phyloP scores from a whole-genome alignment of 2,113 vertebrate genomes.

The Larimichthys crocea region DNA sequence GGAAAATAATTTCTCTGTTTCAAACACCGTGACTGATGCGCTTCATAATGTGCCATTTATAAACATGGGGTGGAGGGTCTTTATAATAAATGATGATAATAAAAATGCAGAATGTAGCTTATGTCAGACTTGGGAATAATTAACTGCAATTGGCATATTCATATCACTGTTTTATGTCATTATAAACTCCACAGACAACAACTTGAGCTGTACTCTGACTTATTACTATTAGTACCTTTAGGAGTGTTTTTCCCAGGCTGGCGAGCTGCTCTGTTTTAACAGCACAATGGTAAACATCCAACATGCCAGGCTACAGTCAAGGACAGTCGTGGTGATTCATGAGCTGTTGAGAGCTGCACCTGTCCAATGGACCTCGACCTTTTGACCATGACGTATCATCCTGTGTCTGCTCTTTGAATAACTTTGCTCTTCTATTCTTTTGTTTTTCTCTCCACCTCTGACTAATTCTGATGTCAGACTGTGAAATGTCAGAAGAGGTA shows the following conservation, averaged over 20 bases:
- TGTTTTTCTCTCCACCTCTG: slow-evolving; percentile 41
- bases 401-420: slow-evolving; percentile 16
- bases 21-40: neutral
- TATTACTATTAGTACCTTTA: neutral
- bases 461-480: slow-evolving; percentile 55
- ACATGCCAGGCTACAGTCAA: slow-evolving; percentile 43
- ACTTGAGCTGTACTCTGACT: neutral
- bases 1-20: neutral
- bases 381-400: slow-evolving; percentile 36
- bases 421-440: slow-evolving; percentile 13
- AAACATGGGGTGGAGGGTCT: neutral
- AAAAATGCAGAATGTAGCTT: slow-evolving; percentile 3
- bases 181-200: neutral
- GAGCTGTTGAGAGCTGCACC: slow-evolving; percentile 67
- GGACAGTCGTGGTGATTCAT: slow-evolving; percentile 61
- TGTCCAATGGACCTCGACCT: slow-evolving; percentile 54
- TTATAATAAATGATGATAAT: neutral
- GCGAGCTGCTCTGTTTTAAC: neutral
- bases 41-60: neutral
- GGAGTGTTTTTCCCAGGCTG: neutral
- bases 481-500: slow-evolving; percentile 41
- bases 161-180: neutral
- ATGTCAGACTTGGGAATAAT: neutral
- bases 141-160: neutral
- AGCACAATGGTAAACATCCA: slow-evolving; percentile 22